phyloP scores from a whole-genome alignment of 2,797 vertebrate genomes.

The Phrynocephalus vlangalii region DNA sequence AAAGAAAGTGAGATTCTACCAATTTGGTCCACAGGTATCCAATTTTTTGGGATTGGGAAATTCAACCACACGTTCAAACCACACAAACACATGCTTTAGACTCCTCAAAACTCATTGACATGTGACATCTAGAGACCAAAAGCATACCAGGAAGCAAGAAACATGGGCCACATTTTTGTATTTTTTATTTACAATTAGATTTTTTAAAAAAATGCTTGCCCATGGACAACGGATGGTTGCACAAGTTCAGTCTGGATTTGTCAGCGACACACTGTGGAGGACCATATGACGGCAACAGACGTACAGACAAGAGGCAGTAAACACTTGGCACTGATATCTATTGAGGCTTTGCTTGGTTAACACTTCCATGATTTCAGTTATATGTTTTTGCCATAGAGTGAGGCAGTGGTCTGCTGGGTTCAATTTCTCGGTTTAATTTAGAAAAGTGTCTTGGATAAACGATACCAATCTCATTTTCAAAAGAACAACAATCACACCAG shows the following conservation, averaged over 20 bases:
- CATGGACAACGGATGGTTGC: slow-evolving; percentile 26
- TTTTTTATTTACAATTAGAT: slow-evolving; percentile 55
- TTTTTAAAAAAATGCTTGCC: slow-evolving; percentile 48
- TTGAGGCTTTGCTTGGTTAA: slow-evolving; percentile 33
- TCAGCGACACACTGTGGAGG: slow-evolving; percentile 20
- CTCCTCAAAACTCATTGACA: not conserved
- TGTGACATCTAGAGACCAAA: slow-evolving; percentile 4
- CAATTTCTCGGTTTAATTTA: slow-evolving; percentile 22
- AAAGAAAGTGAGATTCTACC: not conserved
- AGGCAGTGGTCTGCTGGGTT: slow-evolving; percentile 27
- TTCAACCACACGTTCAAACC: not conserved
- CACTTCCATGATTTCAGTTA: not conserved
- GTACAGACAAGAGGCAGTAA: slow-evolving; percentile 27
- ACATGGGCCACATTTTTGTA: slow-evolving; percentile 32
- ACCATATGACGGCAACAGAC: slow-evolving; percentile 2
- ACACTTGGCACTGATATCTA: slow-evolving; percentile 22
- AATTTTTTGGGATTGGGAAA: not conserved
- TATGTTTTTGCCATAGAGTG: slow-evolving; percentile 11
- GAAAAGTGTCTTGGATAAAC: slow-evolving; percentile 1
- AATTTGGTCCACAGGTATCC: not conserved
- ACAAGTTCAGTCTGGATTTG: slow-evolving; percentile 27
- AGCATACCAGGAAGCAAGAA: slow-evolving; percentile 16
- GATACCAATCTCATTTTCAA: slow-evolving; percentile 13
- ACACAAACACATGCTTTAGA: not conserved
- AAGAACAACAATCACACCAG: not conserved